Evolutionary conservation across 1,140 invertebrate species (phyloP), one percentile per base, ranked within the genome.

Genomic region (Diabrotica undecimpunctata): DNA sequence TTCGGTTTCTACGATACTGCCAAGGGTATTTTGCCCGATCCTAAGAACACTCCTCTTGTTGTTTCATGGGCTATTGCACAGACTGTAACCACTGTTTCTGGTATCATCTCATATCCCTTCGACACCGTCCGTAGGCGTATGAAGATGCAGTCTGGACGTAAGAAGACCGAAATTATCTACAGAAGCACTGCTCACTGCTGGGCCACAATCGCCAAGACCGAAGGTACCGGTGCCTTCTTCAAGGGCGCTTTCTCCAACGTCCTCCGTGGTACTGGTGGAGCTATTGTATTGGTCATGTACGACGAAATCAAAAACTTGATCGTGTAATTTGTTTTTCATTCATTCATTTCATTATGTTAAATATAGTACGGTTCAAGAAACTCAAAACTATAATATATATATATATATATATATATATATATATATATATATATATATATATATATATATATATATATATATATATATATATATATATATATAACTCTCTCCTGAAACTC

Each of bases 1-100:
- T 97, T 97, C 77, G 95, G 95, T 70, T 91, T 94, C 81, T 97
- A 91, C 75, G 95, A 97, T 78, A 96, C 94, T 62, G 88, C 92
- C 67, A 93, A 94, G 79, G 93, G 90, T 69, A 90, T 96, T 84
- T 76, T 96, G 61, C 88, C 93, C 8, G 89, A 95, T 69, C 87
- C 89, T 7, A 90, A 91, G 80, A 90, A 92, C 74, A 91, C 91
- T 66, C 86, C 88, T 65, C 80, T 95, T 74, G 66, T 91, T 36
- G 75, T 90, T 55, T 91, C 90, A 25, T 95, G 91, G 88, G 81
- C 86, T 75, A 93, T 96, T 76, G 93, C 92, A 79, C 88, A 89
- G 77, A 72, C 74, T 66, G 78, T 79, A 51, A 78, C 77, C 35
- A 79, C 78, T 59, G 65, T 79, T 60, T 74, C 78, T 58, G 77